Evolutionary conservation across 1,140 invertebrate species (phyloP), one percentile per base, ranked within the genome.

Genomic region (Drosophila teissieri): DNA sequence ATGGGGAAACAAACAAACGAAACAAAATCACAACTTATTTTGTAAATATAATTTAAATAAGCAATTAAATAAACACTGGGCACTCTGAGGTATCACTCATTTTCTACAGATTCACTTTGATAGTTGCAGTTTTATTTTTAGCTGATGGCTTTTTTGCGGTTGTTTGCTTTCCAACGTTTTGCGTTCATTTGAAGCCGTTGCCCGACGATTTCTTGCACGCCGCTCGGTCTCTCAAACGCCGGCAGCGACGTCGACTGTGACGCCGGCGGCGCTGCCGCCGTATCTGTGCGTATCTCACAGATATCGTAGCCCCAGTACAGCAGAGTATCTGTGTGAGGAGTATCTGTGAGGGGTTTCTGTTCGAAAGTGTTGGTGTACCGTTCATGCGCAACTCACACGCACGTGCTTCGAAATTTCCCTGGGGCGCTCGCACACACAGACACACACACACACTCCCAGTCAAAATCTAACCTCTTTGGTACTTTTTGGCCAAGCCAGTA

Each of bases 121-220:
- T 44, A 64, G 64, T 63, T 85, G 80, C 82, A 79, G 62, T 69
- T 82, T 73, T 76, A 86, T 83, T 83, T 88, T 82, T 83, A 79
- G 85, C 54, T 69, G 72, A 60, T 73, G 73, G 65, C 78, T 72
- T 91, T 91, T 88, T 86, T 85, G 86, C 82, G 86, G 90, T 91
- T 91, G 90, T 91, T 86, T 88, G 86, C 90, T 85, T 91, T 90
- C 78, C 90, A 88, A 91, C 90, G 90, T 88, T 91, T 91, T 90
- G 86, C 78, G 90, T 91, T 81, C 85, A 91, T 91, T 90, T 91
- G 90, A 91, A 88, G 86, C 82, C 86, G 80, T 83, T 73, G 83
- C 77, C 73, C 82, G 61, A 83, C 85, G 77, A 86, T 76, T 88
- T 86, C 85, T 83, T 90, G 69, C 83, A 73, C 85, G 82, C 75